Conservation (phyloP, 2,113 vertebrate species). For the Tinamus guttatus region DNA sequence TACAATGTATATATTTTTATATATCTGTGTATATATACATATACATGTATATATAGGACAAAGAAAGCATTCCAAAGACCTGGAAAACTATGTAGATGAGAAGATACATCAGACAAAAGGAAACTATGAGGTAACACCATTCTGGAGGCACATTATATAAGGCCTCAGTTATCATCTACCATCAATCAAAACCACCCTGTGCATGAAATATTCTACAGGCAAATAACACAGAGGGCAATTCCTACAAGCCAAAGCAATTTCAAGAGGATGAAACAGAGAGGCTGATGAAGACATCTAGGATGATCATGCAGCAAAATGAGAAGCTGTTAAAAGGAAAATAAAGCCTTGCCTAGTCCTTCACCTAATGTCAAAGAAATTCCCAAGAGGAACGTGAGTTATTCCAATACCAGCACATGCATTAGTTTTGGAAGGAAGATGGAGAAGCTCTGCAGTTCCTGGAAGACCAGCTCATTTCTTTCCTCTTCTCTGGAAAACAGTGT, state of each 20-base stretch:
- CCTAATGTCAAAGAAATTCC: background rate
- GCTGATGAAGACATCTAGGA: background rate
- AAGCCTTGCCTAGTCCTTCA: background rate
- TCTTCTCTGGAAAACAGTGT: background rate
- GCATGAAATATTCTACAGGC: fast-evolving
- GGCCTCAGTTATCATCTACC: no score
- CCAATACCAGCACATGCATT: fast-evolving
- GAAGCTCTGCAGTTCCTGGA: background rate
- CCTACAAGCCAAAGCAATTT: background rate
- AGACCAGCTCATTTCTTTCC: background rate
- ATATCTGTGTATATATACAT: background rate
- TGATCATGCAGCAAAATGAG: background rate
- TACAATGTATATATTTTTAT: background rate
- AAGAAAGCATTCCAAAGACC: background rate
- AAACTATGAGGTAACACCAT: background rate
- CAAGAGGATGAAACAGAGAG: background rate
- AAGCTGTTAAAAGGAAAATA: background rate
- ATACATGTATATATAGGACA: background rate
- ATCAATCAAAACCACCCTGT: background rate
- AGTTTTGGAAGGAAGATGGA: background rate
- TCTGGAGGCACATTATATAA: background rate
- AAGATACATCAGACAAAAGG: background rate
- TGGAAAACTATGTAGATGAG: background rate
- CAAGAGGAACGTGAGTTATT: background rate
- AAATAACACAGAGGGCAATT: background rate